Base-by-base conservation (phyloP, 2,113 vertebrate species). In the Charadrius vociferus region DNA sequence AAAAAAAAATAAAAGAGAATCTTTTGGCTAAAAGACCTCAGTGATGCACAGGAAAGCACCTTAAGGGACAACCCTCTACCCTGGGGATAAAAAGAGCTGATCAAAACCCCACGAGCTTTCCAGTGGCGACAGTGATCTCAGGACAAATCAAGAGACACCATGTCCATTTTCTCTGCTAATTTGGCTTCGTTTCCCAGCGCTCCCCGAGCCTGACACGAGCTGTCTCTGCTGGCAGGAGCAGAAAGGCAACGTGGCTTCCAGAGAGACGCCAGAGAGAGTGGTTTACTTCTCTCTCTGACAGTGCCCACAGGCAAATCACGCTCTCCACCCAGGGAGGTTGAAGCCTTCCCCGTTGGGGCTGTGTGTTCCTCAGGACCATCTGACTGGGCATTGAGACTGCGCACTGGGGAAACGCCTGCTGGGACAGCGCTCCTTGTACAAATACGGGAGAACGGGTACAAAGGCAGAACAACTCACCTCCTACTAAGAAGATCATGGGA, bases 321-420 rank as follows among this genome's bases (percentile, higher is more conserved):
- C 41, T 59, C 45, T 3, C 68, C 39, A 21, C 73, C 14, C 1
- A 41, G 36, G 43, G 18, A 34, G 62, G 16, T 47, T 17, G 7
- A 32, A 58, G 27, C 27, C 72, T 37, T n/a, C 17, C 0, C 16
- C 12, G 32, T 41, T 61, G 1, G 7, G 62, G 55, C 39, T 70
- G 30, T 4, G 36, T 32, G 36, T 5, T 70, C 36, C 58, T 73
- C 61, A 10, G 53, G 41, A 29, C 26, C 15, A 21, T 10, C 41
- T 45, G 36, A 32, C 49, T 7, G 20, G 6, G 6, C 49, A 13
- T 50, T 23, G 12, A 50, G 49, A 50, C 49, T 13, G 49, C 47
- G 8, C 5, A 0, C 30, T 1, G 34, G 50, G 49, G 22, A 49
- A 71, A 29, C 3, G 7, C n/a, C 30, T 2, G 4, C 2, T 5